These are phyloP conservation scores for Epizoanthus ramosus DNA, from an alignment of 92 coral and sea anemone genomes.

Conservation along the genomic window DNA sequence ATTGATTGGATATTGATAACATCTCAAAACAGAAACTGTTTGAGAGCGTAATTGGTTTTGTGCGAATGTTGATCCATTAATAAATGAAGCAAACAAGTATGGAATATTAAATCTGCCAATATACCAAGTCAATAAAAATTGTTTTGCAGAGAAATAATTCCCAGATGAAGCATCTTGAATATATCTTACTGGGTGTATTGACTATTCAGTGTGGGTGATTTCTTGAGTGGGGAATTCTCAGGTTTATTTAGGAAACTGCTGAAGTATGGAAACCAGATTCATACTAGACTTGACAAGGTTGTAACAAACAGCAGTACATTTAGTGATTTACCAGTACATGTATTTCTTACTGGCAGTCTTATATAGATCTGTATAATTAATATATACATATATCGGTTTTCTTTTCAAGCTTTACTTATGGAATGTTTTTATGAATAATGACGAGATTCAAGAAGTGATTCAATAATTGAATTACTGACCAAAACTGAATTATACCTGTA, in stretches of 20 bases:
- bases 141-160: too few species aligned
- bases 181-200: not conserved
- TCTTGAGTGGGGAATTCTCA: constrained; percentile 6
- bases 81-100: not conserved
- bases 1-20: constrained; percentile 31
- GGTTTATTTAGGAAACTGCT: not conserved
- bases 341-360: not conserved
- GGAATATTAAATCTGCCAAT: not conserved
- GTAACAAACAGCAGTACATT: not conserved
- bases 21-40: constrained; percentile 11
- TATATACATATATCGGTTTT: not conserved
- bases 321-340: not conserved
- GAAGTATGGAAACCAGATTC: not conserved
- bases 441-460: not conserved
- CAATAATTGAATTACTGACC: constrained; percentile 8
- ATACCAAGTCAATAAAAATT: not conserved
- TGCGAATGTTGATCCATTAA: constrained; percentile 13
- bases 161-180: not conserved
- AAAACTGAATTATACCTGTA: not conserved
- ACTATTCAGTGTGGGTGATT: not conserved
- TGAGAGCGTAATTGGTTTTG: constrained; percentile 22
- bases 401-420: not conserved
- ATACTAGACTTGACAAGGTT: not conserved
- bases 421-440: not conserved
- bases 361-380: too few species aligned